Conservation (phyloP, 2,113 vertebrate species). For the Coptodon rendalli region DNA sequence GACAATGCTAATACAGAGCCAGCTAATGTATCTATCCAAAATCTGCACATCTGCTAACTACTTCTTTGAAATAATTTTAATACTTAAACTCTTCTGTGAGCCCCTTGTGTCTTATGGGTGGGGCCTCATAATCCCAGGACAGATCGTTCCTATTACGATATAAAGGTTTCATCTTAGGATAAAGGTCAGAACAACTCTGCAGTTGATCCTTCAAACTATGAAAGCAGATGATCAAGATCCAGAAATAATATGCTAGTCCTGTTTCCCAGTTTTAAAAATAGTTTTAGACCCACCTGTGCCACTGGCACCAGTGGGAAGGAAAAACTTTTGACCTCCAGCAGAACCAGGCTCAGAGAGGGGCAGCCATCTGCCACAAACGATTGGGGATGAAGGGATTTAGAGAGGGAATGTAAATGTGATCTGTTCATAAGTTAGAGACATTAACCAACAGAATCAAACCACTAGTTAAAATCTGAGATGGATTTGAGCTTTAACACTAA, state of each 20-base stretch:
- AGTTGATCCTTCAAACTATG: not conserved
- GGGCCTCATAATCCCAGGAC: not conserved
- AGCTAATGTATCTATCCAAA: not conserved
- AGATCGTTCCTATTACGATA: rapidly evolving
- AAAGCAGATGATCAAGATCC: not conserved
- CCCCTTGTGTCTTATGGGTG: not conserved
- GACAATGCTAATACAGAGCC: not conserved
- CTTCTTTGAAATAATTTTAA: not conserved
- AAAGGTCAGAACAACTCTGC: not conserved
- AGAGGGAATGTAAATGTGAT: not conserved
- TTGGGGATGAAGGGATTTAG: not conserved
- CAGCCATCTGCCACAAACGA: not conserved
- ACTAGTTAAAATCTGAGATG: not conserved
- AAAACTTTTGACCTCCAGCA: not conserved
- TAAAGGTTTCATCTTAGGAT: not conserved
- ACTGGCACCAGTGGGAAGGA: not conserved
- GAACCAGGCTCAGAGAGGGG: not conserved
- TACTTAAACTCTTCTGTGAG: not conserved
- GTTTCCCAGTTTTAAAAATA: not conserved
- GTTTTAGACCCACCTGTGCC: not conserved
- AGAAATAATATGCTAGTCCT: not conserved
- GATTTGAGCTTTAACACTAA: not conserved
- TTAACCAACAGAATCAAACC: not conserved
- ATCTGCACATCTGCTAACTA: not conserved
- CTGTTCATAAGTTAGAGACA: not conserved